phyloP scores from a whole-genome alignment of 2,797 vertebrate species.

The Sebastes iracundus region DNA sequence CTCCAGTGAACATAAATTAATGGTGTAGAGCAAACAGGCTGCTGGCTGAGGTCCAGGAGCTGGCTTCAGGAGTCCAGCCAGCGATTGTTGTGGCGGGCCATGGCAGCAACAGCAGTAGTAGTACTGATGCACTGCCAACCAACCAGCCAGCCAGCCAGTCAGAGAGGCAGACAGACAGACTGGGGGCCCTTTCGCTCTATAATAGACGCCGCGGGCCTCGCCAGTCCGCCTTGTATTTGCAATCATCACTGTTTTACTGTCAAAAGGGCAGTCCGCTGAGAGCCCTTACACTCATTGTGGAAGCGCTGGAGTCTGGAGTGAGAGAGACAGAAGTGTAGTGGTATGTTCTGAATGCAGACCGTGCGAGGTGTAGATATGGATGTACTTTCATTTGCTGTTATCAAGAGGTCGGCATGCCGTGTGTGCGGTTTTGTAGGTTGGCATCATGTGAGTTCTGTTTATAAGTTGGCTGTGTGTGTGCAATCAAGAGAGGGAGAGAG shows the following conservation, averaged over 20 bases:
- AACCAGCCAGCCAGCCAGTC: constrained; percentile 64
- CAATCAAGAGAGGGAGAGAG: constrained; percentile 46
- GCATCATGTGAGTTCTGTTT: constrained; percentile 70
- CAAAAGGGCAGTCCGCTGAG: constrained; percentile 82
- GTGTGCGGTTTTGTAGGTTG: constrained; percentile 56
- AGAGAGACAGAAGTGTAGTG: constrained; percentile 54
- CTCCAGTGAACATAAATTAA: constrained; percentile 94
- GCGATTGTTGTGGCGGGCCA: constrained; percentile 86
- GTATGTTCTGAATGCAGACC: constrained; percentile 68
- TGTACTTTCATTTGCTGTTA: constrained; percentile 68
- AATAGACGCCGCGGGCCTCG: constrained; percentile 82
- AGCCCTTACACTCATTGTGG: constrained; percentile 80
- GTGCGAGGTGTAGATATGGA: constrained; percentile 67
- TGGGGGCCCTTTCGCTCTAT: constrained; percentile 82
- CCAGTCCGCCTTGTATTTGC: constrained; percentile 85
- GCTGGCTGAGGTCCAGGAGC: constrained; percentile 86
- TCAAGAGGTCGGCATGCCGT: constrained; percentile 66
- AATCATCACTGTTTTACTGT: constrained; percentile 89
- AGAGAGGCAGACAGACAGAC: constrained; percentile 73
- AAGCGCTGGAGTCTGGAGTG: constrained; percentile 75
- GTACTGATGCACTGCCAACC: constrained; percentile 84
- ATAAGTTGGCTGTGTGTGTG: constrained; percentile 50
- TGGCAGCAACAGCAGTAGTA: constrained; percentile 67
- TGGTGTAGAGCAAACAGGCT: constrained; percentile 93
- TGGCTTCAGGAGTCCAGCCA: constrained; percentile 84